phyloP scores from a whole-genome alignment of 1,140 invertebrate species.

The Leptinotarsa undecemlineata region DNA sequence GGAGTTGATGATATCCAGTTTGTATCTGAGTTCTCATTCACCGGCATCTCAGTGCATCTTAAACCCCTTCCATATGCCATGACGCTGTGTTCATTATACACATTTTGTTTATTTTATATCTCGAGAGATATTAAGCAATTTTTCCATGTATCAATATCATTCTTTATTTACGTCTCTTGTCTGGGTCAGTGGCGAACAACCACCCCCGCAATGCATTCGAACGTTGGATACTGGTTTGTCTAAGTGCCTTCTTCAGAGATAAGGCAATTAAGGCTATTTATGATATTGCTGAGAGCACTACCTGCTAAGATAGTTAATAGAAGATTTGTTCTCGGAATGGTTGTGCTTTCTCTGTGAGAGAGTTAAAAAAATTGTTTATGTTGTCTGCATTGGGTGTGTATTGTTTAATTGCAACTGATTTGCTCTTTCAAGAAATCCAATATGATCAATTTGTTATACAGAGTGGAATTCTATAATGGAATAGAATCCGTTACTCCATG shows the following conservation, averaged over 20 bases:
- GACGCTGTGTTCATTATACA: neutral
- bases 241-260: slow-evolving; percentile 10
- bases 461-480: no score
- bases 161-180: neutral
- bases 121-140: neutral
- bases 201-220: neutral
- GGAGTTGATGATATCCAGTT: no score
- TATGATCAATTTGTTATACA: no score
- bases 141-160: neutral
- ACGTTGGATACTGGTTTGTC: neutral
- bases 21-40: no score
- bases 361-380: neutral
- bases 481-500: no score
- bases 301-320: slow-evolving; percentile 18
- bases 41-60: no score
- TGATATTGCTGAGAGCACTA: slow-evolving; percentile 19
- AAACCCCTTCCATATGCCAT: neutral
- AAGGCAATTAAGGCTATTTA: slow-evolving; percentile 15
- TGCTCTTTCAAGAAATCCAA: no score
- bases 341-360: neutral
- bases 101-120: neutral
- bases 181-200: slow-evolving; percentile 12
- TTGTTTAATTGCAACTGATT: no score
- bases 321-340: slow-evolving; percentile 12
- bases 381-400: neutral